Percentiles rank a stretch among this genome's conserved stretches.
phyloP scores from a whole-genome alignment of 1,140 invertebrate genomes.

The Glossosoma conforme region DNA sequence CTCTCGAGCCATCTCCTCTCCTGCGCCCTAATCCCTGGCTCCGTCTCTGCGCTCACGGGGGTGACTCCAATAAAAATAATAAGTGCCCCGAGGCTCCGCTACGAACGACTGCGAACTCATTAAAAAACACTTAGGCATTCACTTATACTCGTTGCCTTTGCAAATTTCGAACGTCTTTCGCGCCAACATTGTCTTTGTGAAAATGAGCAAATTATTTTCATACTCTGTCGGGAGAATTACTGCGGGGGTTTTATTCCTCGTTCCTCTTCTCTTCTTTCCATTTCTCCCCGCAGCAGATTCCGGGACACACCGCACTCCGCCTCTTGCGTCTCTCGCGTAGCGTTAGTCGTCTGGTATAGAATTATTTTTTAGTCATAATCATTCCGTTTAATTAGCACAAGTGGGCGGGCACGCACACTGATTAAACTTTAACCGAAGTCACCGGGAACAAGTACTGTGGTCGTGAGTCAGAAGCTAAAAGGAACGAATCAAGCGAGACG shows the following conservation, averaged over 20 bases:
- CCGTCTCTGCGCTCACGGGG: constrained; percentile 1
- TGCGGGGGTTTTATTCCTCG: constrained; percentile 7
- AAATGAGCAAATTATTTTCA: constrained; percentile 16
- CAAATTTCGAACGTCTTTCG: constrained; percentile 15
- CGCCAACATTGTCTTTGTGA: constrained; percentile 15
- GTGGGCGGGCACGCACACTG: constrained; percentile 1
- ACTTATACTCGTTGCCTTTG: constrained; percentile 11
- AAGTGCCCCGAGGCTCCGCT: constrained; percentile 4
- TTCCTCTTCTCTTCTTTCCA: not conserved
- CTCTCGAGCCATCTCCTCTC: constrained; percentile 6
- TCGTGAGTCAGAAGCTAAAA: too few species aligned
- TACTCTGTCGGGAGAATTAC: constrained; percentile 7
- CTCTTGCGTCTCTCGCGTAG: not conserved
- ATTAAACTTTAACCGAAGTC: not conserved
- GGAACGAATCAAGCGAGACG: too few species aligned
- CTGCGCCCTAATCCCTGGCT: not conserved
- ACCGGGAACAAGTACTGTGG: not conserved
- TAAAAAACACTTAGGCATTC: constrained; percentile 22
- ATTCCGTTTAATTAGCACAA: constrained; percentile 13
- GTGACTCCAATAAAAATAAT: constrained; percentile 10
- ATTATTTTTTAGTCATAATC: constrained; percentile 16
- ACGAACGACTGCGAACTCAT: constrained; percentile 12
- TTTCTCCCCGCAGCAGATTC: not conserved
- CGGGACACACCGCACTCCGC: not conserved
- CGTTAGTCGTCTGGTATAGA: too few species aligned